phyloP scores from a whole-genome alignment of 2,113 vertebrate species.

The Gnathonemus echidnorhynchus region DNA sequence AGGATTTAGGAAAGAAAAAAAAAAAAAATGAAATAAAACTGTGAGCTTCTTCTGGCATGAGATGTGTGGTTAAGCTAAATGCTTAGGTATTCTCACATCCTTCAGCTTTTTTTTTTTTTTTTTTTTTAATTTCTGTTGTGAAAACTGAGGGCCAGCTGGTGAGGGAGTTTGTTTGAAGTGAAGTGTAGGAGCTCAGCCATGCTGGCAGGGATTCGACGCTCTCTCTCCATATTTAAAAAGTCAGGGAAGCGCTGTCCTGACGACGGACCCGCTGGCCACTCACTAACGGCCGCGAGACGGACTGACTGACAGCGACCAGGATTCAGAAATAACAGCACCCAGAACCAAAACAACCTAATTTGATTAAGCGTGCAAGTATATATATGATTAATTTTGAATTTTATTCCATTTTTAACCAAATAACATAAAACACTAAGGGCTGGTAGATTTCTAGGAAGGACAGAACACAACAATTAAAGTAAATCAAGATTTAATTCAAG shows the following conservation, averaged over 20 bases:
- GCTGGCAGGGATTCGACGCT: constrained; percentile 21
- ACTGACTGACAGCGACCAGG: not conserved
- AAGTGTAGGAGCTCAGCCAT: constrained; percentile 38
- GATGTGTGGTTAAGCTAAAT: constrained; percentile 46
- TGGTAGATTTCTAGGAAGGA: not conserved
- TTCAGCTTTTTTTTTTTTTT: constrained; percentile 54
- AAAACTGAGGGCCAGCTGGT: constrained; percentile 47
- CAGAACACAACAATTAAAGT: constrained; percentile 9
- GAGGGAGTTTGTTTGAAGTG: constrained; percentile 55
- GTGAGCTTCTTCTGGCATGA: constrained; percentile 56
- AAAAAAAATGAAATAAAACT: constrained; percentile 47
- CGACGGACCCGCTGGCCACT: not conserved
- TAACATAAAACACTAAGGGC: not conserved
- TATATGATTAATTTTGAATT: not conserved
- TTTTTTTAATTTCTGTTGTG: constrained; percentile 49
- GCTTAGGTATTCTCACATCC: constrained; percentile 42
- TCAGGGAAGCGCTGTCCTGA: not conserved
- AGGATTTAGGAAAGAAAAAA: constrained; percentile 59
- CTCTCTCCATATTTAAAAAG: constrained; percentile 19
- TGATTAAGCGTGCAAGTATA: not conserved
- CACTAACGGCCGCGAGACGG: not conserved
- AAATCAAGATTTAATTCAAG: constrained; percentile 16
- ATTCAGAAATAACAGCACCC: not conserved
- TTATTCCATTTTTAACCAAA: not conserved
- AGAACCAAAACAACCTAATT: not conserved